phyloP scores from a whole-genome alignment of 2,888 invertebrate species.

The Drosophila niveifrons region DNA sequence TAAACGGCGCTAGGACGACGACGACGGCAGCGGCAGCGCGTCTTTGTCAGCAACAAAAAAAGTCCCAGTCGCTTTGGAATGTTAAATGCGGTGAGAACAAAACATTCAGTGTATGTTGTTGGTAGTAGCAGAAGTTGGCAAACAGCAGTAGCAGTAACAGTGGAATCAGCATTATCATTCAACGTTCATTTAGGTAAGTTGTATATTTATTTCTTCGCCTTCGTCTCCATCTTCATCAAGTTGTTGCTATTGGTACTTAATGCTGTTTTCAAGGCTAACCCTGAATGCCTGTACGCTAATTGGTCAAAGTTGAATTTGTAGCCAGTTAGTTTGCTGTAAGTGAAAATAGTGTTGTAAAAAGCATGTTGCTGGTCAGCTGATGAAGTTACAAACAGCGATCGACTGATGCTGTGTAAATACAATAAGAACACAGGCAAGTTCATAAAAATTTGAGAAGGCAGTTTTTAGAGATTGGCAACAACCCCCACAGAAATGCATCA shows the following conservation, averaged over 20 bases:
- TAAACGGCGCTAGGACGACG: conserved; percentile 50
- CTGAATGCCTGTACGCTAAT: conserved; percentile 44
- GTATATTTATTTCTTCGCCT: conserved; percentile 13
- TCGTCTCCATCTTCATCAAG: not conserved
- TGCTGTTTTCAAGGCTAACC: conserved; percentile 50
- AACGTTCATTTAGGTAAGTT: conserved; percentile 76
- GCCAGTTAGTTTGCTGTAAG: conserved; percentile 61
- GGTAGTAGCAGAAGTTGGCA: conserved; percentile 78
- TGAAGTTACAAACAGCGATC: conserved; percentile 53
- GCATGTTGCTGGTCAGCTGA: conserved; percentile 59
- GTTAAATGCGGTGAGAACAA: conserved; percentile 85
- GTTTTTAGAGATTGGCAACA: conserved; percentile 24
- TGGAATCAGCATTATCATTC: conserved; percentile 74
- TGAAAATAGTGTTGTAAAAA: conserved; percentile 58
- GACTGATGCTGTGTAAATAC: conserved; percentile 14
- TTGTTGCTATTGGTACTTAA: conserved; percentile 13
- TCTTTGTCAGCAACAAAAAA: conserved; percentile 48
- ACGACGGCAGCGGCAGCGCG: conserved; percentile 29
- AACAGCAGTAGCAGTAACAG: conserved; percentile 66
- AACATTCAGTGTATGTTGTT: conserved; percentile 84
- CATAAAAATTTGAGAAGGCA: conserved; percentile 6
- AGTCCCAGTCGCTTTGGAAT: conserved; percentile 83
- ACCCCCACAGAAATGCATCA: conserved; percentile 4
- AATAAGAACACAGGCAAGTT: conserved; percentile 8
- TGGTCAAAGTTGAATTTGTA: conserved; percentile 41